Percentiles rank a stretch among this genome's conserved stretches.
These are phyloP conservation scores for Sphaeramia orbicularis DNA, from an alignment of 2,797 vertebrate species.

Conservation along the genomic window DNA sequence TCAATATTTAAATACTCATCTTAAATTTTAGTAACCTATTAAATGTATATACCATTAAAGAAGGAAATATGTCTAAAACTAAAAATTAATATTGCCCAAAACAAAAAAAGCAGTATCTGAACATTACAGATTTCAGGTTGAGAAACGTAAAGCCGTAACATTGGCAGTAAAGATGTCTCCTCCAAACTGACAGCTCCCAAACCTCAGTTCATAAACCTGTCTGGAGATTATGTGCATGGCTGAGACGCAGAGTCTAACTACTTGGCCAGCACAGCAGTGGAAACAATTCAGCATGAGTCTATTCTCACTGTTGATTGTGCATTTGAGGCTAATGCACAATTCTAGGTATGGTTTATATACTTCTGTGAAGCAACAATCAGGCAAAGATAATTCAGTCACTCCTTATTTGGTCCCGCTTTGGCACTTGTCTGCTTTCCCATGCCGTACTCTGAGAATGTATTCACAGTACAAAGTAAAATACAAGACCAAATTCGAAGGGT, in stretches of 20 bases:
- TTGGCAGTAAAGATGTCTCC: slow-evolving; percentile 83
- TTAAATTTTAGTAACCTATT: slow-evolving; percentile 24
- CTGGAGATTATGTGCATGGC: slow-evolving; percentile 75
- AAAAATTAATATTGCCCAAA: slow-evolving; percentile 24
- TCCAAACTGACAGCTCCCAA: slow-evolving; percentile 80
- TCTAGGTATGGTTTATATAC: slow-evolving; percentile 51
- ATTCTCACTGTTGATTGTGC: slow-evolving; percentile 62
- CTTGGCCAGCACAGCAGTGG: slow-evolving; percentile 67
- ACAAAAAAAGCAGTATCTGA: slow-evolving; percentile 44
- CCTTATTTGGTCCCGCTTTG: slow-evolving; percentile 42
- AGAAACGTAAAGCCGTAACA: slow-evolving; percentile 67
- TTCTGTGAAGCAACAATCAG: slow-evolving; percentile 49
- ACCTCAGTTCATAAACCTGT: slow-evolving; percentile 85
- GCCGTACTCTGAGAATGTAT: slow-evolving; percentile 54
- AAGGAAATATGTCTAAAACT: slow-evolving; percentile 4
- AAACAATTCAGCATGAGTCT: slow-evolving; percentile 61
- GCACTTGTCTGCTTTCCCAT: slow-evolving; percentile 52
- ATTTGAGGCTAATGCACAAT: slow-evolving; percentile 43
- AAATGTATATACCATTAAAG: slow-evolving; percentile 28
- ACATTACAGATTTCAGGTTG: slow-evolving; percentile 50
- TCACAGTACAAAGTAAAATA: slow-evolving; percentile 63
- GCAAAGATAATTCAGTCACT: slow-evolving; percentile 24
- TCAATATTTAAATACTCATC: slow-evolving; percentile 26
- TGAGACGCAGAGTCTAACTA: slow-evolving; percentile 64
- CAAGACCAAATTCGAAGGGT: slow-evolving; percentile 64